A percentile compares a stretch with the other conserved stretches of the same genome.
Conservation (phyloP, 2,888 invertebrate genomes). For the Meiosimyza platycephala region DNA sequence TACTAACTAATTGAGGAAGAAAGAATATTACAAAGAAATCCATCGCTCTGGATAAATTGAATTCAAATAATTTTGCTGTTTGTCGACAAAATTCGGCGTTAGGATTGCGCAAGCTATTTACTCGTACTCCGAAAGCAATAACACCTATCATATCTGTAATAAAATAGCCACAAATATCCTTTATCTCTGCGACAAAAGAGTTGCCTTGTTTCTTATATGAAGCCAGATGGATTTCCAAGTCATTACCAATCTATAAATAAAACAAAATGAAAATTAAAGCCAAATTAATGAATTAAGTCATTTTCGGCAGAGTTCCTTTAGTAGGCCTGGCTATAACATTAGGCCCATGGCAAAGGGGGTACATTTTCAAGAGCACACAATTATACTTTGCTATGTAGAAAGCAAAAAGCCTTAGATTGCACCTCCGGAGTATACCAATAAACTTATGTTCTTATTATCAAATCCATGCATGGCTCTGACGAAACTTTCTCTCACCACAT, state of each 20-base stretch:
- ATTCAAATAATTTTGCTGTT: constrained; percentile 52
- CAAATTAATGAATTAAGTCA: too few species aligned
- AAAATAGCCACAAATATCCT: constrained; percentile 58
- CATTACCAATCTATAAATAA: constrained; percentile 51
- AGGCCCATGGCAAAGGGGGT: too few species aligned
- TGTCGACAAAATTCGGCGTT: constrained; percentile 58
- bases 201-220: constrained; percentile 32
- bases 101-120: constrained; percentile 59
- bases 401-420: too few species aligned
- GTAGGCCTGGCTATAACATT: too few species aligned
- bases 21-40: constrained; percentile 60
- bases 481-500: too few species aligned
- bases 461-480: too few species aligned
- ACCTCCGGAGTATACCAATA: too few species aligned
- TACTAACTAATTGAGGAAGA: constrained; percentile 56
- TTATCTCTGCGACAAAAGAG: constrained; percentile 53
- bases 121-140: constrained; percentile 62
- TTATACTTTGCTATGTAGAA: too few species aligned
- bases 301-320: too few species aligned
- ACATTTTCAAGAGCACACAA: too few species aligned
- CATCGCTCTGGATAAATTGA: constrained; percentile 51
- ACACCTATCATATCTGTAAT: constrained; percentile 63
- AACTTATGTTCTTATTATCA: too few species aligned
- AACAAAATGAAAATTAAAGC: too few species aligned
- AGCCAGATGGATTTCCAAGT: constrained; percentile 53